A percentile compares a stretch with the other conserved stretches of the same genome.
phyloP scores from a whole-genome alignment of 2,113 vertebrate genomes.

The Pelecanoides urinatrix region DNA sequence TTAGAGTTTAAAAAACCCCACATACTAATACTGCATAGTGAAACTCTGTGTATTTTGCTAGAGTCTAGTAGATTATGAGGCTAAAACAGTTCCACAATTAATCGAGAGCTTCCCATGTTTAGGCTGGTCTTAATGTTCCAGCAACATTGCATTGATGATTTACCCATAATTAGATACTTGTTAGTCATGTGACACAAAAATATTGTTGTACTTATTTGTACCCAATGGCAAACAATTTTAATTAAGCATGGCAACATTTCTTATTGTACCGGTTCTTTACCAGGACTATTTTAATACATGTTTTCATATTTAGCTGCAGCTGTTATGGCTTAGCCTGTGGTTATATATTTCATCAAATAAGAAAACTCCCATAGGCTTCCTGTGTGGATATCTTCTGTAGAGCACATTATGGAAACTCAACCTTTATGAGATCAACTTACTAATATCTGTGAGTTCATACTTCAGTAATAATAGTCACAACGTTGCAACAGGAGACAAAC shows the following conservation, averaged over 20 bases:
- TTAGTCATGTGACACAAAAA: not conserved
- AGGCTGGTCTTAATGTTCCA: not conserved
- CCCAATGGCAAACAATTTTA: not conserved
- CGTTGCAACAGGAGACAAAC: not conserved
- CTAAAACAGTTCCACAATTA: not conserved
- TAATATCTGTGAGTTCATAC: not conserved
- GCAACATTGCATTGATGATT: not conserved
- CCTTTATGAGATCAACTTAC: not conserved
- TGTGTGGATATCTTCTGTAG: not conserved
- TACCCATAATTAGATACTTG: not conserved
- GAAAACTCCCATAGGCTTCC: not conserved
- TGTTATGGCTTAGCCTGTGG: not conserved
- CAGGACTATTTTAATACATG: not conserved
- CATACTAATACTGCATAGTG: not conserved
- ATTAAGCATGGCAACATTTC: not conserved
- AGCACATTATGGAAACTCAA: not conserved
- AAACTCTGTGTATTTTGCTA: not conserved
- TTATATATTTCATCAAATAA: not conserved
- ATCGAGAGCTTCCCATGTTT: not conserved
- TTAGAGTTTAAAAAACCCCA: not conserved
- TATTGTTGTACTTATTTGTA: not conserved
- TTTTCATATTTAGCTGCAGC: not conserved
- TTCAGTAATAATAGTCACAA: not conserved
- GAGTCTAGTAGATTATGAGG: rapidly evolving
- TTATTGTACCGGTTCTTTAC: not conserved